These are phyloP conservation scores for Larimichthys crocea DNA, from an alignment of 2,113 vertebrate genomes.

Conservation along the genomic window DNA sequence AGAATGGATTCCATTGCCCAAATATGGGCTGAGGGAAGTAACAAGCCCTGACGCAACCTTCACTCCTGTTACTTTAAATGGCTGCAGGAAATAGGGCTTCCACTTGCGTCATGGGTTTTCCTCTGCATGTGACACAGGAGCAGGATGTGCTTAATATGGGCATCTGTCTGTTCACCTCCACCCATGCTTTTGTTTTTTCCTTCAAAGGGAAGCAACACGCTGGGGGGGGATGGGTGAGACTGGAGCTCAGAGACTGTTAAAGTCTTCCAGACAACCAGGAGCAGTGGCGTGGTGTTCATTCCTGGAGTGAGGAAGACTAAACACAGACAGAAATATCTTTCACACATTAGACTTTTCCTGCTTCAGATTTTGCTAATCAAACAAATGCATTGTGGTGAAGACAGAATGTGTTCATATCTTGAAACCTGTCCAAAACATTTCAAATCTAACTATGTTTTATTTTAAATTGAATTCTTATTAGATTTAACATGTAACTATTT, in stretches of 20 bases:
- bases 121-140: conserved; percentile 56
- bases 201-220: conserved; percentile 61
- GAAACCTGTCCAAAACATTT: too few relatives aligned
- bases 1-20: conserved; percentile 51
- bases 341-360: not conserved
- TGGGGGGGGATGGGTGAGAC: conserved; percentile 68
- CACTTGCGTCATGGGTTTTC: conserved; percentile 76
- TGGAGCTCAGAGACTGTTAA: not conserved
- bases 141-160: conserved; percentile 74
- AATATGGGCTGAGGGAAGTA: conserved; percentile 71
- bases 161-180: conserved; percentile 48
- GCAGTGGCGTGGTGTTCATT: not conserved
- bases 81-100: conserved; percentile 76
- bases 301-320: conserved; percentile 7
- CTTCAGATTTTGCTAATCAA: not conserved
- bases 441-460: too few relatives aligned
- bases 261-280: conserved; percentile 13
- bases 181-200: conserved; percentile 38
- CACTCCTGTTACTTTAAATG: conserved; percentile 68
- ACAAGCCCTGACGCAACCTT: conserved; percentile 42
- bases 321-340: conserved; percentile 5
- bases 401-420: not conserved
- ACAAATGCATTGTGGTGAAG: not conserved
- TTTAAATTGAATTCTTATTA: too few relatives aligned
- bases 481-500: not conserved